Percentiles rank a stretch among this genome's conserved stretches.
These are phyloP conservation scores for Deilephila porcellus DNA, from an alignment of 2,888 invertebrate genomes.

Conservation along the genomic window DNA sequence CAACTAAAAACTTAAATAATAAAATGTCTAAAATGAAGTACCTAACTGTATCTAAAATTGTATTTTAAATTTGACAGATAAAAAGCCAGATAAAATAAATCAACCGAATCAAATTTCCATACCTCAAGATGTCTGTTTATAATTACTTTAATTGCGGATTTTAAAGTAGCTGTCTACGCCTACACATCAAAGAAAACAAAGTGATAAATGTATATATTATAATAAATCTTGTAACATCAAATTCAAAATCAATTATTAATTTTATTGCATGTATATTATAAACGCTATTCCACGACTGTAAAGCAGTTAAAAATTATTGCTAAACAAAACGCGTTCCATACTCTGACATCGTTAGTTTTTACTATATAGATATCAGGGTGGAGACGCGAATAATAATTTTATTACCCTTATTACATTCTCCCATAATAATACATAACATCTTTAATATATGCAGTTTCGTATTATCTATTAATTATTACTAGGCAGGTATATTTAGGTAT, in stretches of 20 bases:
- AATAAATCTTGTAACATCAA: slow-evolving; percentile 50
- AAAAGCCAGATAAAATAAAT: slow-evolving; percentile 17
- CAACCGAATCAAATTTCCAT: slow-evolving; percentile 5
- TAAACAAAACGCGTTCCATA: slow-evolving; percentile 16
- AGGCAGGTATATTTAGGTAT: slow-evolving; percentile 27
- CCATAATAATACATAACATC: slow-evolving; percentile 27
- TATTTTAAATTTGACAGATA: slow-evolving; percentile 9
- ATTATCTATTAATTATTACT: slow-evolving; percentile 26
- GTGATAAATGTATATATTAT: slow-evolving; percentile 52
- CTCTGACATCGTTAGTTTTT: slow-evolving; percentile 21
- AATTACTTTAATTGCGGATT: slow-evolving; percentile 45
- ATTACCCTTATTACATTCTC: slow-evolving; percentile 27
- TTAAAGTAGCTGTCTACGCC: slow-evolving; percentile 54
- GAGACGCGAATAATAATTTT: slow-evolving; percentile 23
- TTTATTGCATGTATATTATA: slow-evolving; percentile 36
- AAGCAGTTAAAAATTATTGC: slow-evolving; percentile 27
- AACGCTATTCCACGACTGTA: slow-evolving; percentile 17
- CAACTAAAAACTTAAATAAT: slow-evolving; percentile 24
- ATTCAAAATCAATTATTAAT: slow-evolving; percentile 38
- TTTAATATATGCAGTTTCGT: slow-evolving; percentile 26
- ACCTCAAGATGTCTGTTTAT: slow-evolving; percentile 28
- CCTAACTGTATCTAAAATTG: slow-evolving; percentile 5
- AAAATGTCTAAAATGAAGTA: slow-evolving; percentile 15
- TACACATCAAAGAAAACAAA: slow-evolving; percentile 58
- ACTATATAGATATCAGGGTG: slow-evolving; percentile 12